These are phyloP conservation scores for Misgurnus anguillicaudatus DNA, from an alignment of 2,113 vertebrate genomes.

Conservation along the genomic window DNA sequence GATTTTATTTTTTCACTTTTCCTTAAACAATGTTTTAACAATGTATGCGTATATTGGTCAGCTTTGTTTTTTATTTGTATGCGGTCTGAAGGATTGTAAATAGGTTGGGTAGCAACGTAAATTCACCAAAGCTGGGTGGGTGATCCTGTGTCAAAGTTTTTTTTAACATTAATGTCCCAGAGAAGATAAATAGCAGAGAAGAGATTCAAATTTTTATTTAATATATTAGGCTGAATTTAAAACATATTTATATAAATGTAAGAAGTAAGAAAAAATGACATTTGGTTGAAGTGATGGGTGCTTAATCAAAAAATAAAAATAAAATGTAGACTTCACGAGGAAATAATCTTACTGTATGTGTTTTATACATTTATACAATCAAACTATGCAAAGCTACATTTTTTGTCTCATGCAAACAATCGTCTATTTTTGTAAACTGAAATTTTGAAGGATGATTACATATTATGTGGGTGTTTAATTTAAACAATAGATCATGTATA, in stretches of 20 bases:
- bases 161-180: not conserved
- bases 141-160: not conserved
- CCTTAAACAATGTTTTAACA: not conserved
- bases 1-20: not conserved
- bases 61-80: not conserved
- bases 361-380: not conserved
- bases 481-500: not conserved
- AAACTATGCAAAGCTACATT: slow-evolving; percentile 26
- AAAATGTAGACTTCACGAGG: not conserved
- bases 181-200: not conserved
- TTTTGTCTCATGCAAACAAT: slow-evolving; percentile 28
- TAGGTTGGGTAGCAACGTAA: not conserved
- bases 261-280: not conserved
- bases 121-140: slow-evolving; percentile 14
- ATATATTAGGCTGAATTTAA: slow-evolving; percentile 10
- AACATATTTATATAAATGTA: not conserved
- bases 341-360: not conserved
- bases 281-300: not conserved
- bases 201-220: not conserved
- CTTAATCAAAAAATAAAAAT: not conserved
- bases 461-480: not conserved
- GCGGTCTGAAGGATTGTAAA: slow-evolving; percentile 14
- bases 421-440: slow-evolving; percentile 10
- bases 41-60: not conserved
- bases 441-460: not conserved